phyloP scores from a whole-genome alignment of 1,140 invertebrate genomes.

The Eupeodes corollae region DNA sequence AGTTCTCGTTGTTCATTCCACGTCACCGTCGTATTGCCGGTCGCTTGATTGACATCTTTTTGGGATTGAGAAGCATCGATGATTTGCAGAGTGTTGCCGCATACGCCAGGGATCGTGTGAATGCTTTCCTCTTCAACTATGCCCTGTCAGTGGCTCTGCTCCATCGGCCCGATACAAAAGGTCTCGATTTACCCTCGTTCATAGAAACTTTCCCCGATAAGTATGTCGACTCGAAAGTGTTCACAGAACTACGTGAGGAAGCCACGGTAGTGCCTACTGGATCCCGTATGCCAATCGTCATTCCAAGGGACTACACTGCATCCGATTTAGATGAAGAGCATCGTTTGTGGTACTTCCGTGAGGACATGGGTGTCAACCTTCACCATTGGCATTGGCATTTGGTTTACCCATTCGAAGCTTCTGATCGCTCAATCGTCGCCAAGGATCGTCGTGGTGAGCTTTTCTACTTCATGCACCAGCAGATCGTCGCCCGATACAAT shows the following conservation, averaged over 20 bases:
- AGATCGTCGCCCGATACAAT: conserved; percentile 56
- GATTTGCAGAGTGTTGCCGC: conserved; percentile 58
- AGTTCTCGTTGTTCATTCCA: conserved; percentile 66
- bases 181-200: conserved; percentile 56
- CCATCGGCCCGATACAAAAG: conserved; percentile 62
- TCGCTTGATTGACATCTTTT: conserved; percentile 59
- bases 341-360: conserved; percentile 55
- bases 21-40: conserved; percentile 56
- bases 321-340: conserved; percentile 62
- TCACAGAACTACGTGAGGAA: conserved; percentile 54
- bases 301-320: conserved; percentile 61
- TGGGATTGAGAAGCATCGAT: conserved; percentile 56
- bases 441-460: conserved; percentile 63
- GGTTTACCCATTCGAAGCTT: conserved; percentile 59
- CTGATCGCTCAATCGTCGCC: conserved; percentile 45
- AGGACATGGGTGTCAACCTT: conserved; percentile 60
- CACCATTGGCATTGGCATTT: conserved; percentile 81
- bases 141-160: conserved; percentile 60
- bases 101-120: conserved; percentile 61
- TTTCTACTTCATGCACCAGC: conserved; percentile 71
- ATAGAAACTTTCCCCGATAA: conserved; percentile 67
- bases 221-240: conserved; percentile 60
- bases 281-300: conserved; percentile 52
- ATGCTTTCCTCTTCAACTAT: conserved; percentile 69
- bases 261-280: conserved; percentile 50